Evolutionary conservation across 2,888 invertebrate genomes (phyloP), one percentile per base, ranked within the genome.

Genomic region (Notocelia uddmanniana): DNA sequence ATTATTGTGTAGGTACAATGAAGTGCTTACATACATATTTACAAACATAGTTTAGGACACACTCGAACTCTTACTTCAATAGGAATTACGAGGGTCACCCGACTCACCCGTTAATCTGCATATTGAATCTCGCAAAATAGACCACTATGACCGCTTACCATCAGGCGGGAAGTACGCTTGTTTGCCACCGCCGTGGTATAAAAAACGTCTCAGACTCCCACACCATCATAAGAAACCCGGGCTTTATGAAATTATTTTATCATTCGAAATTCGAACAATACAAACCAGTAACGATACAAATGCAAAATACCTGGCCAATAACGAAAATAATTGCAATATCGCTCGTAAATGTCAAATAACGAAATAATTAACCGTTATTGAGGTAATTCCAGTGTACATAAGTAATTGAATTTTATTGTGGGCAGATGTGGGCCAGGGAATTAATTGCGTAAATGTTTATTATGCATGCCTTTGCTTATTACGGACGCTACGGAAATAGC

Each of bases 271-370:
- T 15, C 41, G 54, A 55, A 52, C 34, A 60, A 41, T 23, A 50
- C 58, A 45, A 62, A 69, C 31, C 31, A n/a, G 19, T 41, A 54
- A 54, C 54, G 60, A 41, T 41, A 34, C 52, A 21, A 45, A 45
- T 26, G 48, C 60, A 55, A 68, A 31, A 71, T 67, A 45, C 34
- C 59, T 10, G 45, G 60, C 48, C 37, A 60, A 52, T 52, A 54
- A 10, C 45, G n/a, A 21, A 67, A 37, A 62, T 58, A 57, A 59
- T 54, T 57, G 66, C 62, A 62, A 67, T 72, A 68, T 68, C 62
- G 54, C 60, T 72, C 72, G 48, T 72, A 68, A 72, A 68, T 68
- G 72, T 72, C 72, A 68, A 62, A 72, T 72, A 60, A 68, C 62
- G 48, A 48, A 72, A 68, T 72, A 68, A 68, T 72, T 72, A 72